A percentile compares a stretch with the other conserved stretches of the same genome.
phyloP scores from a whole-genome alignment of 2,888 invertebrate genomes.

The Tenthredo mesomela region DNA sequence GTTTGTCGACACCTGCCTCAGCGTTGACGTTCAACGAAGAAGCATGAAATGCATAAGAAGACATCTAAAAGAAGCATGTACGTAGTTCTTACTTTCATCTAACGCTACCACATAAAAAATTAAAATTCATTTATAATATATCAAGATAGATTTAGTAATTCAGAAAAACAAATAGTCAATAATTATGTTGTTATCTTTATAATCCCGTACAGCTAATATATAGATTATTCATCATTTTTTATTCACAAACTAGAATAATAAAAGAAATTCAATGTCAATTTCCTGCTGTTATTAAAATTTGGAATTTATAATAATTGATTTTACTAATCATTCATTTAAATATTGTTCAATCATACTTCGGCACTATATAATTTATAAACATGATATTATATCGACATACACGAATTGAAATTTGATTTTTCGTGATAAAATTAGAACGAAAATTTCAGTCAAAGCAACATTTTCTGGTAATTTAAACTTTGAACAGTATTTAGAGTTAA shows the following conservation, averaged over 20 bases:
- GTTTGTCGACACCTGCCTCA: constrained; percentile 50
- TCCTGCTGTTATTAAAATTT: background rate
- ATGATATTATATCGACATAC: background rate
- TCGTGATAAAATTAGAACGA: background rate
- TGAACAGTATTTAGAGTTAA: background rate
- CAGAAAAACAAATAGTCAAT: background rate
- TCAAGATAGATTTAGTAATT: background rate
- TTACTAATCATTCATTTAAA: background rate
- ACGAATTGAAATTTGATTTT: background rate
- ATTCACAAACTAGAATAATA: background rate
- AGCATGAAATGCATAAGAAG: constrained; percentile 71
- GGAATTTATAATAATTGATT: background rate
- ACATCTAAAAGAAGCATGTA: constrained; percentile 64
- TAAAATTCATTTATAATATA: background rate
- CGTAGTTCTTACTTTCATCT: constrained; percentile 55
- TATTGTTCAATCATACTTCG: background rate
- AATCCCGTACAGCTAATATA: background rate
- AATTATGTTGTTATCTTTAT: background rate
- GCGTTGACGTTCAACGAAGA: constrained; percentile 56
- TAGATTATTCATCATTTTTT: background rate
- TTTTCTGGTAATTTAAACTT: background rate
- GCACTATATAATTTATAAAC: background rate
- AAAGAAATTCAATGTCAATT: background rate
- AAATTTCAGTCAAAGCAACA: background rate
- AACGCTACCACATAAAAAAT: background rate